A percentile compares a stretch with the other conserved stretches of the same genome.
Evolutionary conservation across 2,113 vertebrate genomes (phyloP).

Genomic region (Dermatemys mawii): DNA sequence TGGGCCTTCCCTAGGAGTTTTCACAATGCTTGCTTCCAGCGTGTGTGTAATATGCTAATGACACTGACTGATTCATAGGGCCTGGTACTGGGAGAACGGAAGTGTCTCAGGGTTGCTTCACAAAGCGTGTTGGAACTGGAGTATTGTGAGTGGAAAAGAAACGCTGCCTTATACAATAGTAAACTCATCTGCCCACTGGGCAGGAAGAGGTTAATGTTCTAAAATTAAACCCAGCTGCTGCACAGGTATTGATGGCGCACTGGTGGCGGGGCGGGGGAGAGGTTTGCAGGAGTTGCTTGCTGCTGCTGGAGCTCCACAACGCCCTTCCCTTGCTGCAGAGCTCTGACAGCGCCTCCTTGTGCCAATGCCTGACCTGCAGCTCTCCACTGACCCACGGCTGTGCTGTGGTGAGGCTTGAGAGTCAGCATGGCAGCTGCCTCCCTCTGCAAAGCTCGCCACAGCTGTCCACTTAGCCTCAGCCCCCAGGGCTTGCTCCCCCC

Average conservation of each 20-base stretch:
- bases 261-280: neutral
- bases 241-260: neutral
- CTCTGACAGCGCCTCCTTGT: too few relatives aligned
- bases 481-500: neutral
- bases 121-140: neutral
- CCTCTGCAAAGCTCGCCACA: neutral
- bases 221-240: accelerated
- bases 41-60: accelerated
- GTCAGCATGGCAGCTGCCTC: neutral
- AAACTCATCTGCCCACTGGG: neutral
- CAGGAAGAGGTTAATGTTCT: neutral
- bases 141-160: neutral
- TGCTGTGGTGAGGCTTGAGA: neutral
- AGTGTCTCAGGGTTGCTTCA: neutral
- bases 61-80: neutral
- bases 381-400: neutral
- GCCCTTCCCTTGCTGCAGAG: too few relatives aligned
- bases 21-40: accelerated
- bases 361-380: neutral
- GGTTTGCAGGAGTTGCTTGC: neutral
- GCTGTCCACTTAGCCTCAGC: neutral
- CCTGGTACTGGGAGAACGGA: neutral
- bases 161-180: neutral
- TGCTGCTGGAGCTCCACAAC: too few relatives aligned
- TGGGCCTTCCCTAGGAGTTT: neutral